These are phyloP conservation scores for Eulemur macaco DNA, from an alignment of 2,113 vertebrate genomes.

Conservation along the genomic window DNA sequence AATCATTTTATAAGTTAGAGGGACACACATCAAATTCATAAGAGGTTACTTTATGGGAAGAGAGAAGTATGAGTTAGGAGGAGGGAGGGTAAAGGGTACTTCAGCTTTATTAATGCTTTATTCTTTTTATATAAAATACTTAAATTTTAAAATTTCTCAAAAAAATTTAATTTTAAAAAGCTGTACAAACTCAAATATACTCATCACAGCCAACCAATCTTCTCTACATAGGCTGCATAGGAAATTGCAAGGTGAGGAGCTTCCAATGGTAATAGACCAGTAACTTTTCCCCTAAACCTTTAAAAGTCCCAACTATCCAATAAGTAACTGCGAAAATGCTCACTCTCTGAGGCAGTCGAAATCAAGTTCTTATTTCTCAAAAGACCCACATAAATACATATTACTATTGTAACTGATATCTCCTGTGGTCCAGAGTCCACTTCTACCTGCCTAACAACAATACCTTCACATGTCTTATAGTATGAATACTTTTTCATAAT, in stretches of 20 bases:
- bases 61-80: not conserved
- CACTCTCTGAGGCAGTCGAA: not conserved
- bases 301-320: not conserved
- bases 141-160: not conserved
- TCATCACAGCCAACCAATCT: not conserved
- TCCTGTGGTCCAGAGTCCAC: not conserved
- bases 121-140: not conserved
- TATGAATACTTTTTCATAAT: conserved; percentile 11
- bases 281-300: not conserved
- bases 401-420: not conserved
- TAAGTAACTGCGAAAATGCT: not conserved
- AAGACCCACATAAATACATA: not conserved
- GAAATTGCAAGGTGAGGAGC: not conserved
- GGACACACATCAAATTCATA: not conserved
- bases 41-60: not conserved
- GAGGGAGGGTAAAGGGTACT: not conserved
- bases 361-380: conserved; percentile 24
- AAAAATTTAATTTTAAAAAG: not conserved
- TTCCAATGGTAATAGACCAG: not conserved
- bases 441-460: not conserved
- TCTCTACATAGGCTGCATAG: not conserved
- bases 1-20: conserved; percentile 21
- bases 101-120: not conserved
- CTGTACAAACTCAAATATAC: not conserved
- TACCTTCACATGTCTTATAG: not conserved